Conservation (phyloP, 2,113 vertebrate species). For the Pachyramphus minor region DNA sequence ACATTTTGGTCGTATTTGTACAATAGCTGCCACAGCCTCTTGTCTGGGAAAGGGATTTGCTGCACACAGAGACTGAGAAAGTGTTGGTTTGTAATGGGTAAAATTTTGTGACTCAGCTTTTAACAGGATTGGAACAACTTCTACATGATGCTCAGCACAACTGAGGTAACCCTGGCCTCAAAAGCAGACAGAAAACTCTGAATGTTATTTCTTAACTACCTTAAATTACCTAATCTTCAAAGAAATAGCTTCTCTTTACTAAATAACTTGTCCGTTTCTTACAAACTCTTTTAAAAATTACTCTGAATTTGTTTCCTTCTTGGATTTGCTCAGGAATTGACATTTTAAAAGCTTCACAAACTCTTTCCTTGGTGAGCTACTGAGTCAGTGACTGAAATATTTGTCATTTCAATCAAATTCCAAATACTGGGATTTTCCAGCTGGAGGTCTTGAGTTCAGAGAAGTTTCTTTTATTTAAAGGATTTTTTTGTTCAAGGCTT, state of each 20-base stretch:
- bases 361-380: neutral
- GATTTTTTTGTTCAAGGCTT: neutral
- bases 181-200: neutral
- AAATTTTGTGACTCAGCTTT: neutral
- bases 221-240: neutral
- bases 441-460: neutral
- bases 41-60: neutral
- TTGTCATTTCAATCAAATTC: no score
- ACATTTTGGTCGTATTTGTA: neutral
- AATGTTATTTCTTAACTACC: neutral
- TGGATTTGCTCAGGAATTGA: neutral
- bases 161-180: neutral
- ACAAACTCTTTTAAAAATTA: fast-evolving
- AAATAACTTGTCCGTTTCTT: neutral
- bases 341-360: neutral
- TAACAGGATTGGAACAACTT: fast-evolving
- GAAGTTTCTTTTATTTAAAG: neutral
- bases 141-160: fast-evolving
- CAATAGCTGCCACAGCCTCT: fast-evolving
- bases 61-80: neutral
- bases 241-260: neutral
- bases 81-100: fast-evolving
- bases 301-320: neutral
- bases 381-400: neutral
- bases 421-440: neutral